A percentile compares a stretch with the other conserved stretches of the same genome.
Evolutionary conservation across 1,140 invertebrate species (phyloP).

Genomic region (Drosophila arawakana): DNA sequence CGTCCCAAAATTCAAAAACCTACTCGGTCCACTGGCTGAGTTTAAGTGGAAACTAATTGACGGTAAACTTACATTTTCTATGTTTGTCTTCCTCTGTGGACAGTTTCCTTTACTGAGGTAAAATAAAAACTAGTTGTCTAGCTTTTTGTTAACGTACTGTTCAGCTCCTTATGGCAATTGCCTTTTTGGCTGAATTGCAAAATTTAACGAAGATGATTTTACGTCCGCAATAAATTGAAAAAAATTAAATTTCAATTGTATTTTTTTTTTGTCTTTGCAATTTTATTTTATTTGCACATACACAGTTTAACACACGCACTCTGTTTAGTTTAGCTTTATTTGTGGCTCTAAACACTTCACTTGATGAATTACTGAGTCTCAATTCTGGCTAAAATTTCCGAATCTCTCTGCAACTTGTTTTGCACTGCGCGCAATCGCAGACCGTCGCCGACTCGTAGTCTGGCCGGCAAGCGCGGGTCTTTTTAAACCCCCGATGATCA

Average conservation of each 20-base stretch:
- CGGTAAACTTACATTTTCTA: conserved; percentile 59
- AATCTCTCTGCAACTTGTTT: conserved; percentile 50
- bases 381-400: conserved; percentile 31
- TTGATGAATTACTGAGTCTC: conserved; percentile 34
- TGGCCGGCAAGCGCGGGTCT: conserved; percentile 55
- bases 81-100: conserved; percentile 24
- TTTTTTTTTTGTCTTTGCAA: conserved; percentile 11
- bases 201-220: conserved; percentile 30
- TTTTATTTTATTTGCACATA: conserved; percentile 17
- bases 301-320: conserved; percentile 38
- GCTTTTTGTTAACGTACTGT: conserved; percentile 11
- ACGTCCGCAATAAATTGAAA: conserved; percentile 23
- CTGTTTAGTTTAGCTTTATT: conserved; percentile 35
- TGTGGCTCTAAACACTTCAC: conserved; percentile 33
- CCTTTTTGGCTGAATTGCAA: conserved; percentile 40
- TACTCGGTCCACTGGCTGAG: conserved; percentile 29
- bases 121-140: conserved; percentile 47
- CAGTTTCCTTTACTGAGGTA: conserved; percentile 65
- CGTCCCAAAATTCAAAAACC: conserved; percentile 68
- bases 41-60: conserved; percentile 36
- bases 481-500: conserved; percentile 60
- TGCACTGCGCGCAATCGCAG: conserved; percentile 79
- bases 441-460: conserved; percentile 71
- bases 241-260: conserved; percentile 20
- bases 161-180: conserved; percentile 58